Conservation (phyloP, 2,888 invertebrate genomes). For the Lepeophtheirus nordmannii region DNA sequence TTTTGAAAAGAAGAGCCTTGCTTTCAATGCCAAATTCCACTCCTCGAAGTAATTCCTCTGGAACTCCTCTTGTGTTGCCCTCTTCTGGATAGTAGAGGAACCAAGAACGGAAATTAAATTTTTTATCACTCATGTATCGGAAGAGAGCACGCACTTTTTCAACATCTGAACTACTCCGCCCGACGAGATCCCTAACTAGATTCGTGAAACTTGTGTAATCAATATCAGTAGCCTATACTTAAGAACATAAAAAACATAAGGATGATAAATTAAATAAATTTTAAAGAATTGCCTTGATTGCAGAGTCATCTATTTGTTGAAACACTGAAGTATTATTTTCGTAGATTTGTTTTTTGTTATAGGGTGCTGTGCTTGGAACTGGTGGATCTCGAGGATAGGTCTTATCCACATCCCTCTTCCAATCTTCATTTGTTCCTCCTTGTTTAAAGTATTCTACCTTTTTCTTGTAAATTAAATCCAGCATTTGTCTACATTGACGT, state of each 20-base stretch:
- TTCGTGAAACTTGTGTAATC: slow-evolving; percentile 8
- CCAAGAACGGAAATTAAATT: slow-evolving; percentile 20
- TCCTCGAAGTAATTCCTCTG: slow-evolving; percentile 13
- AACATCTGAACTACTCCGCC: slow-evolving; percentile 10
- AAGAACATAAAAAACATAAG: too few relatives aligned
- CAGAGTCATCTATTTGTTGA: slow-evolving; percentile 22
- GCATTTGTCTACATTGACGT: slow-evolving; percentile 22
- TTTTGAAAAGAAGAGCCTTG: slow-evolving; percentile 23
- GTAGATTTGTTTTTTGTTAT: slow-evolving; percentile 16
- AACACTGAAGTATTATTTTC: slow-evolving; percentile 21
- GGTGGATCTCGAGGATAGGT: slow-evolving; percentile 21
- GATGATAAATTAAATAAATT: too few relatives aligned
- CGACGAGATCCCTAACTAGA: slow-evolving; percentile 15
- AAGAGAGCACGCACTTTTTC: slow-evolving; percentile 22
- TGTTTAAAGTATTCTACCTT: slow-evolving; percentile 20
- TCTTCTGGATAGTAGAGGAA: slow-evolving; percentile 25
- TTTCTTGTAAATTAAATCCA: slow-evolving; percentile 23
- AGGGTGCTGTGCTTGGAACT: background rate
- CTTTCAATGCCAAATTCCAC: slow-evolving; percentile 24
- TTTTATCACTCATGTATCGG: slow-evolving; percentile 14
- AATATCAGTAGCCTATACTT: background rate
- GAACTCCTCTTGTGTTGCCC: slow-evolving; percentile 24
- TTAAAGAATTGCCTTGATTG: background rate
- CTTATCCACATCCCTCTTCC: slow-evolving; percentile 10
- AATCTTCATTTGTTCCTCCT: slow-evolving; percentile 6